Base-by-base conservation (phyloP, 2,113 vertebrate species). In the Procavia capensis region DNA sequence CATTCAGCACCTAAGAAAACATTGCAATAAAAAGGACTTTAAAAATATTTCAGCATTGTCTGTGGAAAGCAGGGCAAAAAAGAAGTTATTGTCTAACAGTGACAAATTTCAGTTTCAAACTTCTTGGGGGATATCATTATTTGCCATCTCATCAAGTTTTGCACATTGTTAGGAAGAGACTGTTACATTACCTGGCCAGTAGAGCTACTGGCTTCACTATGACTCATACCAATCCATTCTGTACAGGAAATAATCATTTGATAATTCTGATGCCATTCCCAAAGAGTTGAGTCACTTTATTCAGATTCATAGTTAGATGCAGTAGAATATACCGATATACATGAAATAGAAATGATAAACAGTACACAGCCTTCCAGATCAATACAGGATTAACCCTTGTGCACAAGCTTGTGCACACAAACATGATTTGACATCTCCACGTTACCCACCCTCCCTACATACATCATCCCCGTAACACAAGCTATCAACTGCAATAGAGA, bases 121-220 rank as follows among this genome's bases (percentile, higher is more conserved):
- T 66, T 92, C 94, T 95, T 92, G 78, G 93, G 94, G 93, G 97
- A 41, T 94, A 91, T 47, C 84, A 31, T 96, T 97, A 54, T 64
- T 97, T 85, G 91, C 79, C 93, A 79, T 83, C 54, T 95, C 92
- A 79, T 92, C 97, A 95, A 76, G 90, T 90, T 97, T 94, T 98
- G 91, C 83, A 97, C 85, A 92, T 98, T 98, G 97, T 98, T 97
- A 96, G 88, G 54, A 88, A 91, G 80, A 81, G n/a, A 34, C 27
- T 86, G 97, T 97, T 97, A 96, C 96, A 98, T 98, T 94, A 96
- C 63, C 78, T 5, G 57, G 91, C 97, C 97, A 95, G n/a, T 54
- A 94, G 36, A 95, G 81, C 90, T 84, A 13, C 63, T 95, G 88
- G 96, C 92, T 97, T 95, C 91, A 89, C 85, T 74, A 84, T 96